Base-by-base conservation (phyloP, 2,797 vertebrate species). In the Ptychadena robeensis region DNA sequence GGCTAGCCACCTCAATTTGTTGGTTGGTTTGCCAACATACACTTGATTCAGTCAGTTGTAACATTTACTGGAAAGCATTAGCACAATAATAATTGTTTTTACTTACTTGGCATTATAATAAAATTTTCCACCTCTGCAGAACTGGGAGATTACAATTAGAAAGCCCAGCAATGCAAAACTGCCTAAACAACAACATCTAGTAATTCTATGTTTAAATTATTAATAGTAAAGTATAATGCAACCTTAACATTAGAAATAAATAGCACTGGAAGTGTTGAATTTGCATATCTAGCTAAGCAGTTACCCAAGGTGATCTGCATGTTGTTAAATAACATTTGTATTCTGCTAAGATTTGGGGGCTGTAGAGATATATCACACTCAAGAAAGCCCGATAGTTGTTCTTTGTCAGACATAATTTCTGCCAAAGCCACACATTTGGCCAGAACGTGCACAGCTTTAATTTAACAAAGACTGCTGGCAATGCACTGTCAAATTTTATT, bases 391-490 rank as follows among this genome's bases (percentile, higher is more conserved):
- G 64, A 81, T 76, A 76, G 48, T 53, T 80, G 37, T 71, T 76
- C 44, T 81, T 71, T 85, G 71, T 85, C 78, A 80, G 72, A 64
- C 78, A 71, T 81, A 37, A 80, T 85, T 81, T 83, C 75, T 76
- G 72, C 71, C 72, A 76, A 80, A 85, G 66, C 57, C 65, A 80
- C 78, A 85, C 67, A 76, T 85, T 81, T 85, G 82, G 83, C 71
- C 70, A 44, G 78, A 64, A 63, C 28, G 73, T 0, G 0, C 15
- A n/a, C 2, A 38, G 67, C 83, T 86, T 73, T 72, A 85, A 79
- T 61, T 84, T 70, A 89, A 65, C 31, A 87, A 79, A n/a, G 27
- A 86, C 81, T 81, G 83, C 77, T 87, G 79, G 76, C 77, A 72
- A 68, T 86, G 61, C 68, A 73, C 80, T 87, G 70, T 79, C 72